Evolutionary conservation across 2,113 vertebrate genomes (phyloP).

Genomic region (Phrynosoma blainvillii): DNA sequence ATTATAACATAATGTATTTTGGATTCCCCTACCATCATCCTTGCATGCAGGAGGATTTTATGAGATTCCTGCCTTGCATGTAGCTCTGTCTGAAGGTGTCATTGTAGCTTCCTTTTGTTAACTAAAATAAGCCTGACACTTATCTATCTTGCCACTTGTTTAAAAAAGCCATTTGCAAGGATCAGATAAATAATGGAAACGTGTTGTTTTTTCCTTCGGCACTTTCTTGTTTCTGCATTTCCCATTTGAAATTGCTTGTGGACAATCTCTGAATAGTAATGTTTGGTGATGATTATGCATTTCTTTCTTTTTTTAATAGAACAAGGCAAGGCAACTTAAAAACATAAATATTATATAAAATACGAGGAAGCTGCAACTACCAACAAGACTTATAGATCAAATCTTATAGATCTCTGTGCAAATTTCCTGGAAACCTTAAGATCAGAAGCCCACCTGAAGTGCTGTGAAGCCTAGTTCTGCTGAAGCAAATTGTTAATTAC

Average conservation of each 20-base stretch:
- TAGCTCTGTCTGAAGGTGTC: slow-evolving; percentile 44
- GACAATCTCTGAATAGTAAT: slow-evolving; percentile 50
- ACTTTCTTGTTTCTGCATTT: slow-evolving; percentile 48
- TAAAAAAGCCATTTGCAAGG: slow-evolving; percentile 54
- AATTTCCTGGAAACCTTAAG: not conserved
- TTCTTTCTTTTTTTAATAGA: not conserved
- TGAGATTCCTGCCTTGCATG: slow-evolving; percentile 34
- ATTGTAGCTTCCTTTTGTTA: slow-evolving; percentile 46
- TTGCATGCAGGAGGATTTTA: slow-evolving; percentile 39
- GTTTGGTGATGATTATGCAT: slow-evolving; percentile 19
- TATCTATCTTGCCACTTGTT: slow-evolving; percentile 53
- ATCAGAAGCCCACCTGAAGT: not conserved
- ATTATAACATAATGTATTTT: not conserved
- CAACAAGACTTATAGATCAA: not conserved
- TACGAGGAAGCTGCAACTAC: not conserved
- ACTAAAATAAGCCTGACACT: slow-evolving; percentile 33
- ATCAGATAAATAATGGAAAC: slow-evolving; percentile 59
- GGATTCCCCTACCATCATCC: slow-evolving; percentile 8
- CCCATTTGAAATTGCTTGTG: slow-evolving; percentile 48
- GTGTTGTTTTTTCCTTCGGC: slow-evolving; percentile 38
- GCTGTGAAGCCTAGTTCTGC: not conserved
- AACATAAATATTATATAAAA: not conserved
- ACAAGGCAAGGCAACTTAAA: not conserved
- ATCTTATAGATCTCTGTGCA: not conserved
- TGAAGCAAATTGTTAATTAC: not conserved